These are phyloP conservation scores for Lophius americanus DNA, from an alignment of 2,797 vertebrate species.

Conservation along the genomic window DNA sequence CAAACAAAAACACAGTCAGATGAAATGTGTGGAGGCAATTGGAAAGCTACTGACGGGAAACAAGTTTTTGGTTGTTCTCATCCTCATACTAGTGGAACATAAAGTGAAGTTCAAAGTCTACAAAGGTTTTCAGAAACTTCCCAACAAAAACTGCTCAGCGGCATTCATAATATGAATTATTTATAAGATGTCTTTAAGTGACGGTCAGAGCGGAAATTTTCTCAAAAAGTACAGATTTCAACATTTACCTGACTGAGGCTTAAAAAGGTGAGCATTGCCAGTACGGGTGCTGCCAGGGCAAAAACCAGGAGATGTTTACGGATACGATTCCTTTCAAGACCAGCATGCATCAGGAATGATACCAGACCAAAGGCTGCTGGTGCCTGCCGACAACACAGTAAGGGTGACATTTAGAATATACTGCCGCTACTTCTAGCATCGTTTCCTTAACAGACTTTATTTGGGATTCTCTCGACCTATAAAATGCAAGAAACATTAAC, in stretches of 20 bases:
- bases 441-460: background rate
- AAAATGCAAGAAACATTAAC: no score
- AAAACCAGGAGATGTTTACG: slow-evolving; percentile 97
- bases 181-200: no score
- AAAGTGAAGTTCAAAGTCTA: no score
- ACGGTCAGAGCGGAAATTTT: no score
- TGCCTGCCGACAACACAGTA: slow-evolving; percentile 79
- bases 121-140: no score
- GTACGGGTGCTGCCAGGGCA: slow-evolving; percentile 91
- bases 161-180: no score
- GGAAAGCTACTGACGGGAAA: no score
- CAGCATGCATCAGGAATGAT: slow-evolving; percentile 98
- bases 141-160: no score
- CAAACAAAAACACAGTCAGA: slow-evolving; percentile 3
- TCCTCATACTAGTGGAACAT: no score
- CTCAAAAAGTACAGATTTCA: background rate
- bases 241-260: slow-evolving; percentile 93
- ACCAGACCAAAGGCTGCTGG: slow-evolving; percentile 97
- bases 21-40: background rate
- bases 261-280: slow-evolving; percentile 95
- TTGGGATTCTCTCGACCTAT: background rate
- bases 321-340: slow-evolving; percentile 96
- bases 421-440: background rate
- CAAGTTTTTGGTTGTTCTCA: no score
- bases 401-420: background rate